Evolutionary conservation across 1,140 invertebrate species (phyloP), one percentile per base, ranked within the genome.

Genomic region (Epicauta chinensis): DNA sequence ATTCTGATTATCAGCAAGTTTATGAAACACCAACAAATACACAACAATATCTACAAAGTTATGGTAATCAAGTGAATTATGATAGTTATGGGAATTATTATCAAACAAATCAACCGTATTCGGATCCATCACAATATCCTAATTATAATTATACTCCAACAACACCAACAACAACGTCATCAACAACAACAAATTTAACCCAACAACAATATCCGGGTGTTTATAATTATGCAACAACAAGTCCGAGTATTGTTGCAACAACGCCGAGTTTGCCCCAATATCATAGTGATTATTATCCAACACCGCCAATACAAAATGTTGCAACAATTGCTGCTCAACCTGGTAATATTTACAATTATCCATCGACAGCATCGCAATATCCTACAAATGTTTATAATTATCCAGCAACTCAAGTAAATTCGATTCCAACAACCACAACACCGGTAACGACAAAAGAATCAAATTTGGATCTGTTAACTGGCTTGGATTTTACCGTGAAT

Each of bases 391-490:
- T 16, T 23, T 47, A 47, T 34, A 38, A 16, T 38, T 47, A 47
- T 37, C 17, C 29, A 16, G 3, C 41, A n/a, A 23, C 41, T n/a
- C 32, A 30, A 30, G 10, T 11, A 9, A 34, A 11, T 34, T 34
- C 10, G 3, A 11, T 34, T 7, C 32, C 10, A 34, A 11, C 32
- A 34, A 34, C 32, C 35, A 30, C 45, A 17, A 15, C 45, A 12
- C 12, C 46, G 1, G 12, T 14, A 13, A 16, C 48, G 10, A 57
- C 42, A 16, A 59, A 55, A 51, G 60, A 55, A 29, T 77, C 82
- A 1, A 84, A 86, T 57, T 78, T 90, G 29, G 87, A 91, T 71
- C 72, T 91, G 29, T 66, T 91, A 1, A 81, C 86, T 1, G 87
- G 84, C 40, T 76, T 91, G 13, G 88, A 91, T 64, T 83, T 89